Conservation (phyloP, 2,113 vertebrate genomes). For the Antennarius striatus region DNA sequence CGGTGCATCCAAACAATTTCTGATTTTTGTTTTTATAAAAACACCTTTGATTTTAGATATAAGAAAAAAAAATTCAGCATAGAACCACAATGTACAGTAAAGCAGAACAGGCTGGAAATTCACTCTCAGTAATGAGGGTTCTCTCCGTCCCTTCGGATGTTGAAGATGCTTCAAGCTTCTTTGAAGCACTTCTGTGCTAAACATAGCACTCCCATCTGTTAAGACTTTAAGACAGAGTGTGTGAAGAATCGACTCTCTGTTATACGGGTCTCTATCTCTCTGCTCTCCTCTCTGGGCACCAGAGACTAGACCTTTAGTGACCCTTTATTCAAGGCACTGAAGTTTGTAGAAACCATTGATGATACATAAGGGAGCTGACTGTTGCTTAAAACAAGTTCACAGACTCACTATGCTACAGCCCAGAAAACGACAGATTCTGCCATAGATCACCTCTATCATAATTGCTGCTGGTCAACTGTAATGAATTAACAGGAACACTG, state of each 20-base stretch:
- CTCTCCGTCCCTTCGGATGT: constrained; percentile 10
- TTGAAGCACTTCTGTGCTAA: constrained; percentile 57
- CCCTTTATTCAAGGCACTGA: constrained; percentile 44
- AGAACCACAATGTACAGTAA: constrained; percentile 10
- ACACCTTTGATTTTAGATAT: background rate
- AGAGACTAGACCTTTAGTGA: constrained; percentile 36
- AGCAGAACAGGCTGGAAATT: constrained; percentile 1
- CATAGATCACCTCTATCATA: constrained; percentile 3
- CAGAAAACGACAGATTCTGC: constrained; percentile 1
- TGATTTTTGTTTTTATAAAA: background rate
- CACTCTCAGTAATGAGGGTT: constrained; percentile 9
- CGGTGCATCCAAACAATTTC: background rate
- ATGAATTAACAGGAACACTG: constrained; percentile 12
- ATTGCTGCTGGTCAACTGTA: constrained; percentile 13
- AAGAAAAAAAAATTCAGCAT: background rate
- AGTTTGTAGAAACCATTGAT: constrained; percentile 17
- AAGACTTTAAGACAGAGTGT: constrained; percentile 51
- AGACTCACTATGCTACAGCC: background rate
- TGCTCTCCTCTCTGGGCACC: constrained; percentile 28
- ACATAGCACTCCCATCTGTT: constrained; percentile 60
- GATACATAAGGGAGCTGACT: constrained; percentile 17
- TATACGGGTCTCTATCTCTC: constrained; percentile 55
- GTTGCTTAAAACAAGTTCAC: constrained; percentile 30
- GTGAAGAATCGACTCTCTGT: constrained; percentile 47
- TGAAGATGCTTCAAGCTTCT: constrained; percentile 32